A percentile compares a stretch with the other conserved stretches of the same genome.
phyloP scores from a whole-genome alignment of 2,797 vertebrate species.

The Nothura maculosa region DNA sequence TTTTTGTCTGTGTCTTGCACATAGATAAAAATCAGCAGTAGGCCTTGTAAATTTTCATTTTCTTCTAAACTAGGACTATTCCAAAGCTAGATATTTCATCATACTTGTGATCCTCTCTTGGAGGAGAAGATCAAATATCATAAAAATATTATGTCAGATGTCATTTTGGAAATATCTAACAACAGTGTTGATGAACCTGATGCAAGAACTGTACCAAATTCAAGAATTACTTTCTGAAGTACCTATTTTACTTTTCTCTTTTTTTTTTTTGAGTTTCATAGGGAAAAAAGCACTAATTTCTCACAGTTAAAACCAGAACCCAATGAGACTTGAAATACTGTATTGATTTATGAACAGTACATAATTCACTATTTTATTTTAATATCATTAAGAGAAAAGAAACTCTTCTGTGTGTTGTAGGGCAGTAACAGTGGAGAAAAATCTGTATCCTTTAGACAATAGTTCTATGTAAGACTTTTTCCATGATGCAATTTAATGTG shows the following conservation, averaged over 20 bases:
- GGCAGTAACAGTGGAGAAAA: neutral
- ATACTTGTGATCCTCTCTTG: neutral
- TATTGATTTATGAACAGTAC: neutral
- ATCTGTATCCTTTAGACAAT: neutral
- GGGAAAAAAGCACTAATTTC: neutral
- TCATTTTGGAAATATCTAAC: neutral
- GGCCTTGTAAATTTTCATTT: fast-evolving
- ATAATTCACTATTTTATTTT: neutral
- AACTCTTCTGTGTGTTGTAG: neutral
- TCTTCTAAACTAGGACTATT: neutral
- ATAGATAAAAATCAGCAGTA: neutral
- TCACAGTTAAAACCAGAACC: neutral
- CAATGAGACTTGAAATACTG: neutral
- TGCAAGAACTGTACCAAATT: neutral
- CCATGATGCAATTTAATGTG: neutral
- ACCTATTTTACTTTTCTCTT: neutral
- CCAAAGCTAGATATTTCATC: neutral
- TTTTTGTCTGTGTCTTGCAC: neutral
- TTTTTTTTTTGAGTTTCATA: neutral
- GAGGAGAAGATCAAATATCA: neutral
- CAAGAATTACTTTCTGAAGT: neutral
- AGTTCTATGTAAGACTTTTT: neutral
- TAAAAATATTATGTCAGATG: neutral
- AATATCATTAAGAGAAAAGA: neutral
- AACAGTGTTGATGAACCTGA: neutral